A percentile compares a stretch with the other conserved stretches of the same genome.
Conservation (phyloP, 2,797 vertebrate species). For the Pteropus rufus region DNA sequence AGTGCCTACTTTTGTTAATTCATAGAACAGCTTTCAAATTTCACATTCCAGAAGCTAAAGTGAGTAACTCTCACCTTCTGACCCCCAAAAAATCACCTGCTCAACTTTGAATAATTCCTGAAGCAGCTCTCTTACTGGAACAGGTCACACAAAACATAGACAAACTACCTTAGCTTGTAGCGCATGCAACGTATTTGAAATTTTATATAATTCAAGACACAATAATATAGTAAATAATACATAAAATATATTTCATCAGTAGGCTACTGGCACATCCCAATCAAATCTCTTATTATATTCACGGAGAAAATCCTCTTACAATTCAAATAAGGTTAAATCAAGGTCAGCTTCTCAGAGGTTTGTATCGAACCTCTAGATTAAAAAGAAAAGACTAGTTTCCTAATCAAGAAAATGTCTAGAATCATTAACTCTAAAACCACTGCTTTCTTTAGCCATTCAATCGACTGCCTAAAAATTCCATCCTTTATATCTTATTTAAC, state of each 20-base stretch:
- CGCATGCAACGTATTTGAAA: not conserved
- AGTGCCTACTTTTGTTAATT: not conserved
- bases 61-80: not conserved
- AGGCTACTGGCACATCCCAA: not conserved
- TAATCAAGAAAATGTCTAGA: slow-evolving; percentile 29
- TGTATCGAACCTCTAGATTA: not conserved
- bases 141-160: not conserved
- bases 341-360: not conserved
- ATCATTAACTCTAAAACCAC: slow-evolving; percentile 46
- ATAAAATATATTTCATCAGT: not conserved
- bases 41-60: not conserved
- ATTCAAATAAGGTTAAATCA: slow-evolving; percentile 43
- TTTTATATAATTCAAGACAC: slow-evolving; percentile 15
- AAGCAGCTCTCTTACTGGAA: not conserved
- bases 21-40: not conserved
- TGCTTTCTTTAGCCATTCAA: not conserved
- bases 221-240: not conserved
- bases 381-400: not conserved
- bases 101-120: not conserved
- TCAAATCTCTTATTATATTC: slow-evolving; percentile 19
- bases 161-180: not conserved
- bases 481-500: not conserved
- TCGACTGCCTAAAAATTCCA: slow-evolving; percentile 7
- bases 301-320: slow-evolving; percentile 14
- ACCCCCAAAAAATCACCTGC: not conserved